Percentiles rank a stretch among this genome's conserved stretches.
Evolutionary conservation across 2,888 invertebrate species (phyloP).

Genomic region (Luffia ferchaultella): DNA sequence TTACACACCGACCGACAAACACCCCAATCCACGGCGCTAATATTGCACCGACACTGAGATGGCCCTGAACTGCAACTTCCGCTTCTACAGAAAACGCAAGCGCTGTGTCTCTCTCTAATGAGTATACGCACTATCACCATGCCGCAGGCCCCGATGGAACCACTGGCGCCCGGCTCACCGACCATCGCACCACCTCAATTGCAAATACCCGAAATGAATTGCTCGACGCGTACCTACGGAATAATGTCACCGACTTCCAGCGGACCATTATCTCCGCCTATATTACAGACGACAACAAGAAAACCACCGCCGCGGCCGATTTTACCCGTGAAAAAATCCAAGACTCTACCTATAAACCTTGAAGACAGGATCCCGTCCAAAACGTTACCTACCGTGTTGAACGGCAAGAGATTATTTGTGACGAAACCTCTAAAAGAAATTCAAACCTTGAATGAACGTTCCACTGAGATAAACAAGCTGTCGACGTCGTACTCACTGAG

Average conservation of each 20-base stretch:
- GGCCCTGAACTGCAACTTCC: constrained; percentile 60
- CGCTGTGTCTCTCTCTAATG: constrained; percentile 27
- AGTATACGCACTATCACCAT: constrained; percentile 21
- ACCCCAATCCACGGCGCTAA: constrained; percentile 39
- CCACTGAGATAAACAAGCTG: constrained; percentile 32
- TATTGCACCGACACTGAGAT: constrained; percentile 52
- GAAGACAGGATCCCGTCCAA: constrained; percentile 46
- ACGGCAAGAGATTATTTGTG: constrained; percentile 45
- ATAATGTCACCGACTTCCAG: constrained; percentile 33
- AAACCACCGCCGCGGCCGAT: constrained; percentile 55
- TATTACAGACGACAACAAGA: constrained; percentile 46
- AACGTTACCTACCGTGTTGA: constrained; percentile 29
- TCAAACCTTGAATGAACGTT: constrained; percentile 31
- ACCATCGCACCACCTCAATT: constrained; percentile 27
- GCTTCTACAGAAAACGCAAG: constrained; percentile 47
- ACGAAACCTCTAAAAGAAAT: constrained; percentile 54
- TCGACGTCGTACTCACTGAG: constrained; percentile 38
- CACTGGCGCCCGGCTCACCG: constrained; percentile 22
- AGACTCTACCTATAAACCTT: constrained; percentile 52
- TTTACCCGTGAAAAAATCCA: constrained; percentile 51
- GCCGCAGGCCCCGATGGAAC: constrained; percentile 34
- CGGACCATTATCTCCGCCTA: constrained; percentile 46
- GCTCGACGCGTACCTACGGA: constrained; percentile 6
- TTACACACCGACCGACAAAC: constrained; percentile 43
- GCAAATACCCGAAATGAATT: background rate